A percentile compares a stretch with the other conserved stretches of the same genome.
phyloP scores from a whole-genome alignment of 2,888 invertebrate genomes.

The Drosophila aldrichi region DNA sequence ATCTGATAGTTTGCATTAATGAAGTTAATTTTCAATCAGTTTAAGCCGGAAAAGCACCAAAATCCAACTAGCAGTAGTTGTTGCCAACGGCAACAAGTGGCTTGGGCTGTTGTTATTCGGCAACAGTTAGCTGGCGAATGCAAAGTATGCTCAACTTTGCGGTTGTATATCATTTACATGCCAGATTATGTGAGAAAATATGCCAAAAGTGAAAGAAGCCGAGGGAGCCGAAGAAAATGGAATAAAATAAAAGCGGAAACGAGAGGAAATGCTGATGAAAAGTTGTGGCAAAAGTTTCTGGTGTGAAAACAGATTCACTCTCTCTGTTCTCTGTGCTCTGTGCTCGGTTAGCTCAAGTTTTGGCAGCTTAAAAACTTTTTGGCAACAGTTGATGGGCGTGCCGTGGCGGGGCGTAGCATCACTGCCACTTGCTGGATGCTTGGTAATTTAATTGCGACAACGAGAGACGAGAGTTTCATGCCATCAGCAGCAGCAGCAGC shows the following conservation, averaged over 20 bases:
- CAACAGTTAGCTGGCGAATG: constrained; percentile 32
- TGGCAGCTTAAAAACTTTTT: constrained; percentile 78
- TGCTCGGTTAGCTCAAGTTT: constrained; percentile 41
- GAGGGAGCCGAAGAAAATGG: constrained; percentile 28
- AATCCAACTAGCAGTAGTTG: constrained; percentile 38
- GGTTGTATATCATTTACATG: constrained; percentile 72
- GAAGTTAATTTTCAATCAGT: constrained; percentile 10
- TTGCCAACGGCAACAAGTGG: constrained; percentile 40
- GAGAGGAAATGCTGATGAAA: constrained; percentile 43
- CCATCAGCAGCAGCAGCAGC: constrained; percentile 35
- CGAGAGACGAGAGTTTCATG: constrained; percentile 54
- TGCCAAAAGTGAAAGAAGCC: constrained; percentile 51
- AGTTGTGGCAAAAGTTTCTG: constrained; percentile 56
- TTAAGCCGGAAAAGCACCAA: constrained; percentile 1
- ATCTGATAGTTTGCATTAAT: constrained; percentile 4
- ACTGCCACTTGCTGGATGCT: constrained; percentile 22
- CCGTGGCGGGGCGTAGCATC: neutral
- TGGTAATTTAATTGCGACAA: constrained; percentile 74
- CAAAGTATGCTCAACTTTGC: constrained; percentile 67
- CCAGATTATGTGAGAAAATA: constrained; percentile 64
- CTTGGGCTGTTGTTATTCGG: constrained; percentile 29
- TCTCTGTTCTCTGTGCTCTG: constrained; percentile 6
- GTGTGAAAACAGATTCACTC: constrained; percentile 62
- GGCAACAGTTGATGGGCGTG: constrained; percentile 66
- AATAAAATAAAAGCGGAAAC: constrained; percentile 32